Conservation (phyloP, 2,888 invertebrate genomes). For the Gisinianus flammeolus region DNA sequence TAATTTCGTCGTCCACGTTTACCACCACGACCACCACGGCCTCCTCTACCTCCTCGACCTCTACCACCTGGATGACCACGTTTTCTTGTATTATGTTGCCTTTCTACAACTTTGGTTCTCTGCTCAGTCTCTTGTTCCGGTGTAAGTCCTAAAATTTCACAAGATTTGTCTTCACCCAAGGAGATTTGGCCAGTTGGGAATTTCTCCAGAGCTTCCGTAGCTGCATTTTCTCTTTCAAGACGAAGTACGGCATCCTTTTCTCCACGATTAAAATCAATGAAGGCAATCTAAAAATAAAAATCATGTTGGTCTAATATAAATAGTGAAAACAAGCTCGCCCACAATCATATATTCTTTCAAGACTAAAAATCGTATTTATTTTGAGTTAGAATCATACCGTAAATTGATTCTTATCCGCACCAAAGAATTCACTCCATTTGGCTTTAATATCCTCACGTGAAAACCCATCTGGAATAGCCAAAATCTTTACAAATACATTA, state of each 20-base stretch:
- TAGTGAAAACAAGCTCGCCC: background rate
- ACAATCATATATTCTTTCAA: background rate
- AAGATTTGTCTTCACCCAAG: conserved; percentile 16
- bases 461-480: conserved; percentile 68
- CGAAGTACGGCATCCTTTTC: conserved; percentile 76
- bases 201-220: conserved; percentile 63
- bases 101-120: conserved; percentile 27
- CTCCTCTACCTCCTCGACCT: conserved; percentile 35
- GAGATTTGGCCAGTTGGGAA: conserved; percentile 47
- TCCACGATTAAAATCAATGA: conserved; percentile 77
- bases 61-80: conserved; percentile 41
- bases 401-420: conserved; percentile 65
- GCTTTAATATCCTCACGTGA: conserved; percentile 75
- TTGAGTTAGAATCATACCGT: conserved; percentile 37
- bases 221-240: conserved; percentile 73
- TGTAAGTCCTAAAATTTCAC: conserved; percentile 67
- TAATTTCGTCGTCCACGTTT: conserved; percentile 36
- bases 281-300: conserved; percentile 66
- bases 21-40: conserved; percentile 35
- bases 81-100: conserved; percentile 34
- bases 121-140: conserved; percentile 74
- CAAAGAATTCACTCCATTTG: conserved; percentile 67
- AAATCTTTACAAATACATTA: conserved; percentile 76
- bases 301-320: background rate
- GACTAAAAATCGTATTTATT: background rate